phyloP scores from a whole-genome alignment of 1,140 invertebrate species.

The Caligus rogercresseyi region DNA sequence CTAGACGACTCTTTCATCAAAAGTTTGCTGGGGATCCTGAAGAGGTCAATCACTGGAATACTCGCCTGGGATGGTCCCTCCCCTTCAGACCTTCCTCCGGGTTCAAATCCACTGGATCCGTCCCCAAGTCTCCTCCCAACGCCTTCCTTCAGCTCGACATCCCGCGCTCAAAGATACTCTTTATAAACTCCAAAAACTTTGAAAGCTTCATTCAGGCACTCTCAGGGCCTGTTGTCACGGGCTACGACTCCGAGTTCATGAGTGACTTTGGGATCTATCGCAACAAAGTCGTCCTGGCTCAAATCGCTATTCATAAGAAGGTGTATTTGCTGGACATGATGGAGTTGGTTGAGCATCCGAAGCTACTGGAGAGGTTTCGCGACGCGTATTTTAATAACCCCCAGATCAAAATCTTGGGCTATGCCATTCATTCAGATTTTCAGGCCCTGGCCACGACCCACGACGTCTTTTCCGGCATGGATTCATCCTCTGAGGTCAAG shows the following conservation, averaged over 20 bases:
- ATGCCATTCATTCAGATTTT: slow-evolving; percentile 12
- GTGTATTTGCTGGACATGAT: not conserved
- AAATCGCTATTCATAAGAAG: not conserved
- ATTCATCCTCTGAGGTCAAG: too few species aligned
- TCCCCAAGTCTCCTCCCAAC: not conserved
- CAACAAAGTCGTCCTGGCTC: not conserved
- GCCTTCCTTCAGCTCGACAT: not conserved
- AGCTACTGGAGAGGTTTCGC: not conserved
- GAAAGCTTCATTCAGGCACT: not conserved
- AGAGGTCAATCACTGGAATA: not conserved
- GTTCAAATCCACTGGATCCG: not conserved
- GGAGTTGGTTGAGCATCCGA: not conserved
- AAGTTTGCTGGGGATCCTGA: not conserved
- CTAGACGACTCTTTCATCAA: not conserved
- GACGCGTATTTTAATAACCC: not conserved
- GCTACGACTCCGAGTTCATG: not conserved
- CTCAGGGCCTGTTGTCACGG: not conserved
- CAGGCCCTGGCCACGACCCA: slow-evolving; percentile 20
- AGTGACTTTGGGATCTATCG: not conserved
- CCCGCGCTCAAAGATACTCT: not conserved
- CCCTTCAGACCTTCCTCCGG: too few species aligned
- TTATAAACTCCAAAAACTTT: not conserved
- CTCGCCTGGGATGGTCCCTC: not conserved
- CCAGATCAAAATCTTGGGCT: not conserved
- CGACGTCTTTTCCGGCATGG: slow-evolving; percentile 9